These are phyloP conservation scores for Sebastes oblongus DNA, from an alignment of 2,797 vertebrate genomes.

Conservation along the genomic window DNA sequence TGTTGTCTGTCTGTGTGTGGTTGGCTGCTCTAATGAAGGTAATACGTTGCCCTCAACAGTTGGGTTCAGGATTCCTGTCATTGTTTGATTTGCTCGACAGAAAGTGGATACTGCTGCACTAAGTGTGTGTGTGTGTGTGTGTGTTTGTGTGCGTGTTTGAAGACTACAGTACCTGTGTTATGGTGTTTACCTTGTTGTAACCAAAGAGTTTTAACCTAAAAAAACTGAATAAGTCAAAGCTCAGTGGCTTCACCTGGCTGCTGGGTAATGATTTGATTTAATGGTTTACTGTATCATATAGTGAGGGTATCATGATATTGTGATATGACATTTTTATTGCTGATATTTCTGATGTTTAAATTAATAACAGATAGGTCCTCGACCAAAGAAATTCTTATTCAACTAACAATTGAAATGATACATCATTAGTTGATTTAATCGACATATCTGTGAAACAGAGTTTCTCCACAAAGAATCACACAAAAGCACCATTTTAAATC, in stretches of 20 bases:
- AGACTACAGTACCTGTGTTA: neutral
- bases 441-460: too few species aligned
- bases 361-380: neutral
- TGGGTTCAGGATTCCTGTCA: constrained; percentile 28
- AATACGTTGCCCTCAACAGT: constrained; percentile 21
- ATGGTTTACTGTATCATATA: neutral
- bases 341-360: neutral
- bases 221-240: neutral
- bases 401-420: too few species aligned
- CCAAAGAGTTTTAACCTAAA: neutral
- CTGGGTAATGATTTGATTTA: neutral
- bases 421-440: too few species aligned
- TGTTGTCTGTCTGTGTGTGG: constrained; percentile 56
- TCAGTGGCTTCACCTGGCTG: neutral
- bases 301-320: neutral
- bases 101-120: constrained; percentile 15
- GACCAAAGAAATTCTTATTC: too few species aligned
- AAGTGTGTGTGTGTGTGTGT: neutral
- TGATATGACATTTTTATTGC: neutral
- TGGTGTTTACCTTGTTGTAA: constrained; percentile 25
- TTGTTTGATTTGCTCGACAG: constrained; percentile 49
- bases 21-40: constrained; percentile 36
- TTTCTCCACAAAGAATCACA: too few species aligned
- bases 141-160: neutral
- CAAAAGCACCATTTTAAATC: too few species aligned